Evolutionary conservation across 1,140 invertebrate genomes (phyloP), one percentile per base, ranked within the genome.

Genomic region (Potamilus streckersoni): DNA sequence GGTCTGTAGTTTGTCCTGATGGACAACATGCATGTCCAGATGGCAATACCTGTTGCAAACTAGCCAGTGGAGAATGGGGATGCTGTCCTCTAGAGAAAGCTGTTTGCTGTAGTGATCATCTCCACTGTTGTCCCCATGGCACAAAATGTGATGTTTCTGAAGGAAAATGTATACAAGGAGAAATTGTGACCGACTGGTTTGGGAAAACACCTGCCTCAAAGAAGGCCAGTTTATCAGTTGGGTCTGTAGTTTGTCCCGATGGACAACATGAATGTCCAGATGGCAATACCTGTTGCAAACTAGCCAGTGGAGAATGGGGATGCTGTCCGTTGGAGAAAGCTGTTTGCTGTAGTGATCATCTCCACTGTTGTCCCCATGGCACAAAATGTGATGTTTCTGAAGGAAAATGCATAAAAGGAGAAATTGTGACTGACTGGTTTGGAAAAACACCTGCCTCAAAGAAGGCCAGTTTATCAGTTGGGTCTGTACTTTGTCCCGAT

Each of bases 1-100:
- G n/a, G 14, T 59, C 58, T 49, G 57, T 11, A n/a, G 64, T 67
- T 15, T 19, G 62, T 17, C 66, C 58, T 62, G 64, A 59, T 77
- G 70, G 49, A n/a, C 68, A 72, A 59, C 61, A 63, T 71, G 76
- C 84, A 60, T 90, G 89, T 78, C 88, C 88, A 11, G 75, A 80
- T 79, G 81, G 78, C 16, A 80, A 80, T 38, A 90, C 89, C 20
- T 90, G 89, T 76, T 90, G 89, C 79, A 79, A 82, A 65, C 56
- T 88, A 19, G 67, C 31, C 5, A 66, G 69, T 65, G 87, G 82
- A 13, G 59, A 81, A 14, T 90, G 76, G 64, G 89, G 88, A 60
- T 90, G 89, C 58, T 84, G 83, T 73, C 82, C 82, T 38, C 13
- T 78, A 17, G 77, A 77, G 60, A 78, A 80, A 3, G 83, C 79